Conservation (phyloP, 2,888 invertebrate species). For the Synanthedon myopaeformis region DNA sequence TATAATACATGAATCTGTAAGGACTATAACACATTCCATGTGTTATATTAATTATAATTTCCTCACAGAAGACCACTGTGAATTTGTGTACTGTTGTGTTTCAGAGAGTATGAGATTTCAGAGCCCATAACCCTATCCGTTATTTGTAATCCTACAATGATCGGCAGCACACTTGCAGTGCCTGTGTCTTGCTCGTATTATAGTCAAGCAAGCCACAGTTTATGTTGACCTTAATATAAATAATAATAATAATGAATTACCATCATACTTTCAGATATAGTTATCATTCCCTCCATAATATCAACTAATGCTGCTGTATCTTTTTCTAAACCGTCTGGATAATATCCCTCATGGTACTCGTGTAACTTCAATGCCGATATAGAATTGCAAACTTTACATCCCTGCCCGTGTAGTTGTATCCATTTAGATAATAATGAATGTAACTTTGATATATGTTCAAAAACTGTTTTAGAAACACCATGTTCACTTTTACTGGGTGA, state of each 20-base stretch:
- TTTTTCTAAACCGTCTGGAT: not conserved
- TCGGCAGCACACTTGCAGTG: too few relatives aligned
- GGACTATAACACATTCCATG: too few relatives aligned
- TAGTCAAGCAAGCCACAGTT: too few relatives aligned
- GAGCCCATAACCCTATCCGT: too few relatives aligned
- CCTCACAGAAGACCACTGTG: too few relatives aligned
- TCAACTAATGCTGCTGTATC: not conserved
- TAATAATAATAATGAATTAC: not conserved
- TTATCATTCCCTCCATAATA: not conserved
- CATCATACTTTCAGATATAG: too few relatives aligned
- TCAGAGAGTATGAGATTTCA: too few relatives aligned
- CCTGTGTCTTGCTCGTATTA: too few relatives aligned
- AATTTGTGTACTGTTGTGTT: too few relatives aligned
- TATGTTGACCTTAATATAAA: constrained; percentile 3
- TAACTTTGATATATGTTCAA: constrained; percentile 41
- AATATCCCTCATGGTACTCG: constrained; percentile 38
- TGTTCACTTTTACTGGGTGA: constrained; percentile 41
- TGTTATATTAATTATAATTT: too few relatives aligned
- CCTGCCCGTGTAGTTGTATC: constrained; percentile 38
- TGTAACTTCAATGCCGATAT: constrained; percentile 39
- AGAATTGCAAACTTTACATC: constrained; percentile 34
- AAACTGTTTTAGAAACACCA: constrained; percentile 48
- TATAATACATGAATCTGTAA: too few relatives aligned
- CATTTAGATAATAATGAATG: constrained; percentile 41
- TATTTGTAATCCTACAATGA: too few relatives aligned